Percentiles rank a stretch among this genome's conserved stretches.
These are phyloP conservation scores for Hirtodrosophila confusa DNA, from an alignment of 2,888 invertebrate species.

Conservation along the genomic window DNA sequence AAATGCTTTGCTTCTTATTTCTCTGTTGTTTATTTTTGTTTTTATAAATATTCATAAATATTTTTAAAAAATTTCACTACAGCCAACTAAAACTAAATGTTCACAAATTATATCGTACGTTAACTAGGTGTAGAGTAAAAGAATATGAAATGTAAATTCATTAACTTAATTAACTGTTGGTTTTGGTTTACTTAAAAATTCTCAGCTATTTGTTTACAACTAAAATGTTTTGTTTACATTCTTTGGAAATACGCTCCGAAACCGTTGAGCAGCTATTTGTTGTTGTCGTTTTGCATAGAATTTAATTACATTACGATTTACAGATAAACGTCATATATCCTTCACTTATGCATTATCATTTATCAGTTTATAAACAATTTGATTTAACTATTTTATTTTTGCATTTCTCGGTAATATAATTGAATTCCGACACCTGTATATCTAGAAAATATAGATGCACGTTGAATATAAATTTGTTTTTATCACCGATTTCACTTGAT, in stretches of 20 bases:
- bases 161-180: slow-evolving; percentile 41
- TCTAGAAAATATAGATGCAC: slow-evolving; percentile 59
- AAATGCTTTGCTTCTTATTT: slow-evolving; percentile 67
- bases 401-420: slow-evolving; percentile 57
- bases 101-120: slow-evolving; percentile 52
- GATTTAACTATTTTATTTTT: slow-evolving; percentile 61
- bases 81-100: slow-evolving; percentile 68
- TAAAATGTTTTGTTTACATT: slow-evolving; percentile 59
- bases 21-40: slow-evolving; percentile 20
- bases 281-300: slow-evolving; percentile 54
- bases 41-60: slow-evolving; percentile 47
- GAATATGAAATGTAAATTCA: slow-evolving; percentile 70
- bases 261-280: slow-evolving; percentile 83
- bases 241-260: slow-evolving; percentile 83
- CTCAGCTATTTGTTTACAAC: slow-evolving; percentile 63
- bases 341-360: slow-evolving; percentile 30
- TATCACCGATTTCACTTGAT: slow-evolving; percentile 74
- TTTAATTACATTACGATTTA: slow-evolving; percentile 37
- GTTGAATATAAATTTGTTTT: slow-evolving; percentile 36
- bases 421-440: slow-evolving; percentile 68
- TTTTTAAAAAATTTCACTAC: slow-evolving; percentile 53
- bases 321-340: slow-evolving; percentile 28
- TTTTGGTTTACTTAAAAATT: slow-evolving; percentile 44
- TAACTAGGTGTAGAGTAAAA: slow-evolving; percentile 72
- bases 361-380: slow-evolving; percentile 70